A percentile compares a stretch with the other conserved stretches of the same genome.
These are phyloP conservation scores for Tethya wilhelma DNA, from an alignment of 37 sponge, comb jelly and placozoan species.

Conservation along the genomic window DNA sequence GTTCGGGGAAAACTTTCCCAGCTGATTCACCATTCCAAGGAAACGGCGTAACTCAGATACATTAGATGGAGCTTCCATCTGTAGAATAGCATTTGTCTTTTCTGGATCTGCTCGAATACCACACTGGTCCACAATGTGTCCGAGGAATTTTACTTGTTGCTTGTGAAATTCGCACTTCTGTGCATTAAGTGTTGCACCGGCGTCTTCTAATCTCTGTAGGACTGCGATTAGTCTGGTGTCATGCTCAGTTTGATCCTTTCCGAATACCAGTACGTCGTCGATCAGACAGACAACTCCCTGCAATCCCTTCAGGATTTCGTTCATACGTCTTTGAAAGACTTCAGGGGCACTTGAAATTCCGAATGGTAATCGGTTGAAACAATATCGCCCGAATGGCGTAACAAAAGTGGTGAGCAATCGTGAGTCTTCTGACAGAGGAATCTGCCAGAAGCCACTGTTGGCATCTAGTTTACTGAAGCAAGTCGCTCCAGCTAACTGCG, in stretches of 20 bases:
- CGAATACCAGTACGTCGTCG: conserved; percentile 52
- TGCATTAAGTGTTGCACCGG: conserved; percentile 41
- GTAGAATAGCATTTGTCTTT: conserved; percentile 18
- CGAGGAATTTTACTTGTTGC: conserved; percentile 29
- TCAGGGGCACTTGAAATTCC: conserved; percentile 67
- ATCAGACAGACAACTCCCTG: too few species aligned
- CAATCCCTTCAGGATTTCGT: conserved; percentile 42
- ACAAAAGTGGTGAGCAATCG: conserved; percentile 48
- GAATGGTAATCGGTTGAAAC: conserved; percentile 53
- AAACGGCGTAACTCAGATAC: conserved; percentile 33
- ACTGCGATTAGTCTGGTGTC: conserved; percentile 22
- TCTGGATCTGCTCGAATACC: conserved; percentile 64
- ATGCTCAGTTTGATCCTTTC: conserved; percentile 40
- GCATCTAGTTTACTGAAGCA: conserved; percentile 54
- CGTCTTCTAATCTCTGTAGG: conserved; percentile 27
- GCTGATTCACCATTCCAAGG: conserved; percentile 61
- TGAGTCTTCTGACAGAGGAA: conserved; percentile 33
- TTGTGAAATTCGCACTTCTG: conserved; percentile 47
- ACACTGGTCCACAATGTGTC: conserved; percentile 28
- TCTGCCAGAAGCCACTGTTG: conserved; percentile 66
- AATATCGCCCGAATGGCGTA: conserved; percentile 42
- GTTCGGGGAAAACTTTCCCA: conserved; percentile 52
- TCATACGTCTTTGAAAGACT: conserved; percentile 60
- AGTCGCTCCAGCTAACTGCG: conserved; percentile 38
- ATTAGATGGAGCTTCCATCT: conserved; percentile 20